phyloP scores from a whole-genome alignment of 1,140 invertebrate genomes.

The Bombus balteatus region DNA sequence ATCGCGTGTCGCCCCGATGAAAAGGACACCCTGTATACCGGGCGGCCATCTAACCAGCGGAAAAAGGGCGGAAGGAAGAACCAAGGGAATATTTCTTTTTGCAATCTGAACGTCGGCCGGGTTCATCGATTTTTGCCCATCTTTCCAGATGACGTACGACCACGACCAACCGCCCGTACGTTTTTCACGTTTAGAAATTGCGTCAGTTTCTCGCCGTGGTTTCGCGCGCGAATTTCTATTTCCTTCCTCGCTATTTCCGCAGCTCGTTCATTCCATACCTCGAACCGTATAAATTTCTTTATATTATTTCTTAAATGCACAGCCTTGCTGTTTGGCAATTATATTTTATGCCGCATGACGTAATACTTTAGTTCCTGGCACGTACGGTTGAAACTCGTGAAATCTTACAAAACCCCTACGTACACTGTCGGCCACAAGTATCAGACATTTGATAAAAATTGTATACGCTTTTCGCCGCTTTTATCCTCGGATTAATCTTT shows the following conservation, averaged over 20 bases:
- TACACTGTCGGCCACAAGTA: too few relatives aligned
- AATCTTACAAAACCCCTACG: too few relatives aligned
- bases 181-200: conserved; percentile 38
- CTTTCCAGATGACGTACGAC: conserved; percentile 41
- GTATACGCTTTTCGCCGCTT: too few relatives aligned
- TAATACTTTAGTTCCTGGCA: too few relatives aligned
- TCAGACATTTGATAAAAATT: too few relatives aligned
- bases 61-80: conserved; percentile 51
- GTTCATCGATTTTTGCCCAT: conserved; percentile 48
- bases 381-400: too few relatives aligned
- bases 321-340: too few relatives aligned
- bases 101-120: conserved; percentile 41
- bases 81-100: conserved; percentile 38
- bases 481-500: too few relatives aligned
- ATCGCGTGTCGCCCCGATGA: conserved; percentile 57
- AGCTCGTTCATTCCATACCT: too few relatives aligned
- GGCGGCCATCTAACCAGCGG: conserved; percentile 21
- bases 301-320: too few relatives aligned
- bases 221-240: neutral
- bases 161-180: neutral
- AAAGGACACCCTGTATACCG: conserved; percentile 43
- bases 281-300: too few relatives aligned
- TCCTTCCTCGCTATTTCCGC: neutral
- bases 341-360: too few relatives aligned
- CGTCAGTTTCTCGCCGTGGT: neutral